These are phyloP conservation scores for Chionoecetes opilio DNA, from an alignment of 1,140 invertebrate species.

Conservation along the genomic window DNA sequence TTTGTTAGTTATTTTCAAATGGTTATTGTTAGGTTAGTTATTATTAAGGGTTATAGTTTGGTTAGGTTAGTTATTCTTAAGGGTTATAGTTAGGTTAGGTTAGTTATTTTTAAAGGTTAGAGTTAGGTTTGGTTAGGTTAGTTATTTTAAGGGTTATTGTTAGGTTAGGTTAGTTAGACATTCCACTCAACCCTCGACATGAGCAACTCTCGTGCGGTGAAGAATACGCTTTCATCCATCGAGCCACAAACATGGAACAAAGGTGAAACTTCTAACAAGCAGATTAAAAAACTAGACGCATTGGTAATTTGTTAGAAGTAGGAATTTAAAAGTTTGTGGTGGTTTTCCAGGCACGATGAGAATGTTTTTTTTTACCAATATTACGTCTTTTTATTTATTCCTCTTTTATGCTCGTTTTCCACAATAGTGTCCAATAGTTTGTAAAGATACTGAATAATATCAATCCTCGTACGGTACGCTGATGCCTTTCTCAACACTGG, in stretches of 20 bases:
- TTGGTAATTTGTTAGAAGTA: not conserved
- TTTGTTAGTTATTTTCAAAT: no score
- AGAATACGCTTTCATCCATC: not conserved
- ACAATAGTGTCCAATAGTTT: no score
- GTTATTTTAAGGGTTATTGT: no score
- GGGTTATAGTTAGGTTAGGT: no score
- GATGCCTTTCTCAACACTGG: not conserved
- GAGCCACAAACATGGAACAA: conserved; percentile 16
- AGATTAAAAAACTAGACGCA: not conserved
- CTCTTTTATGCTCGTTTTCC: not conserved
- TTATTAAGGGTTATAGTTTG: no score
- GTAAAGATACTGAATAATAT: not conserved
- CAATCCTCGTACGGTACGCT: no score
- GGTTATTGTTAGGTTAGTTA: no score
- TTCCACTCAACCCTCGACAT: not conserved
- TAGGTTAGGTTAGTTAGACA: no score
- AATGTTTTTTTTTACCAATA: not conserved
- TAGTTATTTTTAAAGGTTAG: no score
- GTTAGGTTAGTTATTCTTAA: no score
- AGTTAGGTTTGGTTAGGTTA: no score
- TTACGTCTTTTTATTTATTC: not conserved
- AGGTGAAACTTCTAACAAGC: conserved; percentile 6
- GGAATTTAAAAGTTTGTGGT: conserved; percentile 1
- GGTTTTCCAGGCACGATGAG: not conserved
- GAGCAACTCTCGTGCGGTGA: not conserved